Evolutionary conservation across 2,888 invertebrate species (phyloP), one percentile per base, ranked within the genome.

Genomic region (Galerucella nymphaeae): DNA sequence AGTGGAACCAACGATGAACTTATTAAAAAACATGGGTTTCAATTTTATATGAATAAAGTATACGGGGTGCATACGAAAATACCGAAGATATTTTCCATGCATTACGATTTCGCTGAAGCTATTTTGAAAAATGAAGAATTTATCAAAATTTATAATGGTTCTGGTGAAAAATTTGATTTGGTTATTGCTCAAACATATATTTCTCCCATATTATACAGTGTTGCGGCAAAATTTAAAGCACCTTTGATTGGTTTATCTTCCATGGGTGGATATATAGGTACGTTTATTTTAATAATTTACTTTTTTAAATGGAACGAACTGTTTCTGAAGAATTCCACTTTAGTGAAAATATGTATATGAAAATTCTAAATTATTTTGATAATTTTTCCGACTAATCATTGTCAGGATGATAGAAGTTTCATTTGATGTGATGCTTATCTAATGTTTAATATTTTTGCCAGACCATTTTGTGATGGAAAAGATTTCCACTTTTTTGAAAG

Each of bases 161-260:
- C 66, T 16, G 75, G 77, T 9, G 58, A 74, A 23, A 76, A 80
- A 23, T 83, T 83, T 62, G 83, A 83, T 68, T 63, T 83, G 38
- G 74, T 83, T 10, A 78, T 83, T 41, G 76, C 79, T 0, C 83
- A 83, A 75, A 80, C 80, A 10, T 82, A 80, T 67, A 53, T 83
- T 6, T 77, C 77, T 65, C 80, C 82, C 0, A 79, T 80, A 30
- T 70, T 82, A 65, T 78, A 80, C 55, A 80, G 80, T 20, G 71
- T 83, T 20, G 76, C 79, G 14, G 78, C 76, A 10, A 80, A 78
- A 59, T 77, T 81, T 13, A 61, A 76, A 16, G 79, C 77, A 3
- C 82, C 82, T 0, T 69, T 82, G 23, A 79, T 80, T 38, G 82
- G 78, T 67, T 75, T 83, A 9, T 79, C 81, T 3, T 83, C 83